Evolutionary conservation across 2,888 invertebrate genomes (phyloP).

Genomic region (Thymelicus acteon): DNA sequence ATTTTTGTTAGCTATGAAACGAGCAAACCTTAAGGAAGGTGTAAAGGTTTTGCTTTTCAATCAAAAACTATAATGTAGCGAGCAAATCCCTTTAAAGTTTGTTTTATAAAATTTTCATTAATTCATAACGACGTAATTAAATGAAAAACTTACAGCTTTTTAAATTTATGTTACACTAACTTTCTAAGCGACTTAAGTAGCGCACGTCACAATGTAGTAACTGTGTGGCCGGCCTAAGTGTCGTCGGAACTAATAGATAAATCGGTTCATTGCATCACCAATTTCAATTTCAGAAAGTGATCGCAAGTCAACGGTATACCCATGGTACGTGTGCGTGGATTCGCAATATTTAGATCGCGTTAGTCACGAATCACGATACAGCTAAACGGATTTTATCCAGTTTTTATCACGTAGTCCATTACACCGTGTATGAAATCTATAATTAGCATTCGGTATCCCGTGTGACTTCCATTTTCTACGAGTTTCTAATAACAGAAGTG

Average conservation of each 20-base stretch:
- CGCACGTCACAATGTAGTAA: neutral
- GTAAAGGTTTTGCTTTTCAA: no score
- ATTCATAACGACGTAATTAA: no score
- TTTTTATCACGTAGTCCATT: slow-evolving; percentile 38
- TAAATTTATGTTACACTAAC: no score
- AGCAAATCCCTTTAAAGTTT: no score
- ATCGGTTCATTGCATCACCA: slow-evolving; percentile 46
- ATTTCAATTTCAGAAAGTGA: slow-evolving; percentile 49
- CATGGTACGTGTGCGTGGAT: slow-evolving; percentile 32
- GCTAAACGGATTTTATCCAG: slow-evolving; percentile 60
- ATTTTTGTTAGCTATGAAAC: no score
- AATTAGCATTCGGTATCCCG: slow-evolving; percentile 16
- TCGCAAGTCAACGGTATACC: slow-evolving; percentile 41
- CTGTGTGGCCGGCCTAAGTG: slow-evolving; percentile 33
- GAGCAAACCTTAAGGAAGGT: no score
- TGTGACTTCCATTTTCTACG: neutral
- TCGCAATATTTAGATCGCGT: slow-evolving; percentile 47
- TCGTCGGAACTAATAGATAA: slow-evolving; percentile 49
- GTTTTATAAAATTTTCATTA: no score
- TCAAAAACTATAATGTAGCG: no score
- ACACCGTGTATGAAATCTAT: slow-evolving; percentile 39
- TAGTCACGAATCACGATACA: slow-evolving; percentile 53
- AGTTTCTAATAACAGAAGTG: neutral
- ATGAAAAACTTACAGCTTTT: no score
- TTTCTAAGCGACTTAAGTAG: neutral